Evolutionary conservation across 2,113 vertebrate genomes (phyloP).

Genomic region (Eretmochelys imbricata): DNA sequence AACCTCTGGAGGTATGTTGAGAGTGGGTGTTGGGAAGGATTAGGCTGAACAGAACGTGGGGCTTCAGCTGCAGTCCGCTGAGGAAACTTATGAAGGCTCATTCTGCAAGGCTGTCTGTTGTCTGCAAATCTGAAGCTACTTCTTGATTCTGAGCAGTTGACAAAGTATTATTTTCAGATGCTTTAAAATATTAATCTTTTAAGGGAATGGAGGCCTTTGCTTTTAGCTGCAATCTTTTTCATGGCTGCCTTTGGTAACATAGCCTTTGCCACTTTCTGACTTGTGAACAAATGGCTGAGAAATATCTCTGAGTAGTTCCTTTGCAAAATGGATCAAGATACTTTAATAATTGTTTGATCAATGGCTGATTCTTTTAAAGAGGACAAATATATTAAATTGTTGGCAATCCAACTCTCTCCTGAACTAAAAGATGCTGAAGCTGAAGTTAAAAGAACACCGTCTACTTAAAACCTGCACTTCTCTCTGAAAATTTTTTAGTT

Average conservation of each 20-base stretch:
- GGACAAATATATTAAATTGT: background rate
- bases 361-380: background rate
- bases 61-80: background rate
- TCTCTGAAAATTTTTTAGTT: background rate
- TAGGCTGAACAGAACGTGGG: fast-evolving
- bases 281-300: background rate
- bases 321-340: slow-evolving; percentile 28
- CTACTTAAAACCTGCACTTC: background rate
- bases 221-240: background rate
- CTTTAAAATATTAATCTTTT: background rate
- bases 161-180: slow-evolving; percentile 17
- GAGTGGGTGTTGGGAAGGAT: background rate
- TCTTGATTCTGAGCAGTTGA: slow-evolving; percentile 11
- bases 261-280: slow-evolving; percentile 10
- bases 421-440: background rate
- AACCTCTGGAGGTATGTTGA: background rate
- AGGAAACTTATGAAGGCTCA: background rate
- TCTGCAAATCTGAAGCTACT: slow-evolving; percentile 12
- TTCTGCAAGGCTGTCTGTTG: background rate
- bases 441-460: background rate
- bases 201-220: background rate
- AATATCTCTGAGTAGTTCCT: background rate
- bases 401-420: background rate
- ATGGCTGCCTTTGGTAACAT: background rate
- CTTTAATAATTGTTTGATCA: slow-evolving; percentile 26